These are phyloP conservation scores for Perizoma flavofasciatum DNA, from an alignment of 2,888 invertebrate genomes.

Conservation along the genomic window DNA sequence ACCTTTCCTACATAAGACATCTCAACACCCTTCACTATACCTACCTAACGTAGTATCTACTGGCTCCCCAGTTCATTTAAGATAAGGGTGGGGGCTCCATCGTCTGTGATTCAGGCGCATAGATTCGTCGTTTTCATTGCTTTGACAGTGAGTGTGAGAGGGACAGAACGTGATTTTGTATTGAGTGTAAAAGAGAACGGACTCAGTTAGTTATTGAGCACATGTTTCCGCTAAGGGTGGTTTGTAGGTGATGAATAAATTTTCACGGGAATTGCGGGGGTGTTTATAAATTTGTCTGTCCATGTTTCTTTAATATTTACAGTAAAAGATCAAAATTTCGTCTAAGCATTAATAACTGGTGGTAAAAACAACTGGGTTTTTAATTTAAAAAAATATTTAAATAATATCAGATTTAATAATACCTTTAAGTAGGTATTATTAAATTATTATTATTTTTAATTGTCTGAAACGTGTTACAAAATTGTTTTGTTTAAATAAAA, in stretches of 20 bases:
- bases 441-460: too few species aligned
- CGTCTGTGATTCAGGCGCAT: conserved; percentile 78
- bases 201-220: conserved; percentile 73
- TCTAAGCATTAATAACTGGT: too few species aligned
- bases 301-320: conserved; percentile 21
- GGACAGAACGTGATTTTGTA: conserved; percentile 50
- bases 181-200: conserved; percentile 55
- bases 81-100: conserved; percentile 67
- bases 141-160: conserved; percentile 68
- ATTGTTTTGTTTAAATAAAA: too few species aligned
- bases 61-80: conserved; percentile 78
- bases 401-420: too few species aligned
- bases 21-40: conserved; percentile 34
- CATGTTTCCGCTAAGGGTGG: conserved; percentile 60
- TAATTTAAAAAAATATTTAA: too few species aligned
- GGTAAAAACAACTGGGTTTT: too few species aligned
- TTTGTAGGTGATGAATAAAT: conserved; percentile 59
- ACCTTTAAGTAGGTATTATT: too few species aligned
- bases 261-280: conserved; percentile 43
- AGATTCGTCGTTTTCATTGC: conserved; percentile 80
- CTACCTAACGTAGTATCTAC: conserved; percentile 52
- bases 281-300: conserved; percentile 24
- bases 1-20: conserved; percentile 32
- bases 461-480: too few species aligned
- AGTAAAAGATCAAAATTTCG: too few species aligned